Conservation (phyloP, 2,113 vertebrate species). For the Mystacornis crossleyi region DNA sequence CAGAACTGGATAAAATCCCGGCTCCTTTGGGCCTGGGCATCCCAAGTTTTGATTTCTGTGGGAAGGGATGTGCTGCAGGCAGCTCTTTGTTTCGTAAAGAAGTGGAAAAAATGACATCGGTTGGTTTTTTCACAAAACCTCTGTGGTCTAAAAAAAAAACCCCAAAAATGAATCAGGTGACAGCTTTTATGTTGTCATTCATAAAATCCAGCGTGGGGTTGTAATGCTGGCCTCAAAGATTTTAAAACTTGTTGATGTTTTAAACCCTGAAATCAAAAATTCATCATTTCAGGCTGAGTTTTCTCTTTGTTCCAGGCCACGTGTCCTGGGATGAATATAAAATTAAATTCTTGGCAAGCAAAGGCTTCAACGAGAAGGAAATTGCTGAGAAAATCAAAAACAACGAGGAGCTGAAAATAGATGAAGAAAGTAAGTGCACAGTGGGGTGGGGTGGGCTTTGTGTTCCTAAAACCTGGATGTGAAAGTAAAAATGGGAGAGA, state of each 20-base stretch:
- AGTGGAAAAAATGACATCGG: not conserved
- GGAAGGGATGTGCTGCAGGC: not conserved
- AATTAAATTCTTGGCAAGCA: constrained; percentile 92
- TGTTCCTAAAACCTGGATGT: not conserved
- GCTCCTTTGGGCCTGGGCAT: not conserved
- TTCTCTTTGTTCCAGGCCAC: constrained; percentile 68
- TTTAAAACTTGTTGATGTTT: rapidly evolving
- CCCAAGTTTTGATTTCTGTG: rapidly evolving
- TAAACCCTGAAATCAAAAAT: rapidly evolving
- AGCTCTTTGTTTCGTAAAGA: not conserved
- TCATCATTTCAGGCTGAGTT: not conserved
- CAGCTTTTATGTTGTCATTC: not conserved
- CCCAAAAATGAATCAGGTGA: not conserved
- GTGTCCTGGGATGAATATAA: constrained; percentile 96
- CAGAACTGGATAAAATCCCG: not conserved
- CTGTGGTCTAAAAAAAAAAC: not conserved
- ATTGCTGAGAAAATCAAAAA: constrained; percentile 88
- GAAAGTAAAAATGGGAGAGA: not conserved
- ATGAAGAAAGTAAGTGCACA: constrained; percentile 92
- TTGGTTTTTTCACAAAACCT: not conserved
- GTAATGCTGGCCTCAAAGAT: not conserved
- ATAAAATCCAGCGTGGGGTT: not conserved
- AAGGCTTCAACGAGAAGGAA: constrained; percentile 90
- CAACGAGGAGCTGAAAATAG: constrained; percentile 90
- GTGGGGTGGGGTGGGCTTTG: not conserved